Evolutionary conservation across 2,888 invertebrate species (phyloP).

Genomic region (Erebia aethiops): DNA sequence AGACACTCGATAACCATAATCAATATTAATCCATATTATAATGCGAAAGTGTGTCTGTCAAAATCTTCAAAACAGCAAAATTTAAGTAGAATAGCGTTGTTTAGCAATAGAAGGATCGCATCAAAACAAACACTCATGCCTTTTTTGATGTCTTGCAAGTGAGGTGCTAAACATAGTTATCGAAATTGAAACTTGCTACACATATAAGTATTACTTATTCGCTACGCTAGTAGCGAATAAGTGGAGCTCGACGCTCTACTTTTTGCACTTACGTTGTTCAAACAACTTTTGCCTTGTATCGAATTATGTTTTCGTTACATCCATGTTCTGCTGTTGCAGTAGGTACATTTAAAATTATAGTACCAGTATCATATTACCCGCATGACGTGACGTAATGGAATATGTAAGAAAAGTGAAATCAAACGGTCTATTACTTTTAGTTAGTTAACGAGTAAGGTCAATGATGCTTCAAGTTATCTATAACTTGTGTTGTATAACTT

Average conservation of each 20-base stretch:
- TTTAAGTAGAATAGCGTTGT: neutral
- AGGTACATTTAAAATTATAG: conserved; percentile 3
- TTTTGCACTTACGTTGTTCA: conserved; percentile 48
- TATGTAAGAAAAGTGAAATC: neutral
- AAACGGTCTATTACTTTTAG: neutral
- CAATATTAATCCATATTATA: too few relatives aligned
- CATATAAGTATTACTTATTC: conserved; percentile 7
- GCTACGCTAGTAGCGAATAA: conserved; percentile 29
- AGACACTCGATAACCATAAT: too few relatives aligned
- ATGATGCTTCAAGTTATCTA: too few relatives aligned
- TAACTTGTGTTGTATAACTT: too few relatives aligned
- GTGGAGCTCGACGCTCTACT: conserved; percentile 39
- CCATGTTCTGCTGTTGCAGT: conserved; percentile 39
- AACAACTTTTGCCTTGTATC: conserved; percentile 64
- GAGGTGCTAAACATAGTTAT: conserved; percentile 33
- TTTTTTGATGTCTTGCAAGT: conserved; percentile 7
- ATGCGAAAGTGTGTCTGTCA: too few relatives aligned
- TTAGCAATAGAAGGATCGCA: neutral
- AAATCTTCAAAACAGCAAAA: neutral
- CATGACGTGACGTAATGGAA: neutral
- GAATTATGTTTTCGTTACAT: conserved; percentile 51
- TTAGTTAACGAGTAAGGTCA: too few relatives aligned
- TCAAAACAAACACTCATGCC: conserved; percentile 19
- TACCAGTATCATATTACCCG: neutral
- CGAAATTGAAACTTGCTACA: conserved; percentile 37